These are phyloP conservation scores for Pseudococcus longispinus DNA, from an alignment of 2,888 invertebrate species.

Conservation along the genomic window DNA sequence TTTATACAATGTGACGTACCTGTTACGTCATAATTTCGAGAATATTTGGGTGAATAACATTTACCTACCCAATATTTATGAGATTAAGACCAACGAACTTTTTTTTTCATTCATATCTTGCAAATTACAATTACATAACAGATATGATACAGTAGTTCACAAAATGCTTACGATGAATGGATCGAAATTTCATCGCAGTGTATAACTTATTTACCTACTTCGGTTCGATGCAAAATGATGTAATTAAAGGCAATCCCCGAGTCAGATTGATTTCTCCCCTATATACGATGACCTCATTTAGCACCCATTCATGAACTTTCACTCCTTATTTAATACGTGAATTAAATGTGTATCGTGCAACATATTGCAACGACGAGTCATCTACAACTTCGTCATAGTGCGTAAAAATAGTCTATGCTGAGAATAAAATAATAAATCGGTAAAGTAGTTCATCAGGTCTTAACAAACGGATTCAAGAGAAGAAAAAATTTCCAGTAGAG, in stretches of 20 bases:
- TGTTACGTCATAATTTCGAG: neutral
- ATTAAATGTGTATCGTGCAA: neutral
- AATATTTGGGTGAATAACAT: neutral
- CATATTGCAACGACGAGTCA: neutral
- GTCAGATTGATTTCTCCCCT: neutral
- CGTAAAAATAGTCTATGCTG: neutral
- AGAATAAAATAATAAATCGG: neutral
- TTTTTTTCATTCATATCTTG: neutral
- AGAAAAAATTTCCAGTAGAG: no score
- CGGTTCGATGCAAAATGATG: neutral
- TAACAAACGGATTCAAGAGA: neutral
- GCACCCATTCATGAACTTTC: neutral
- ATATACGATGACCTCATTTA: neutral
- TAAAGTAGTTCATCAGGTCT: neutral
- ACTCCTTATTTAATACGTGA: conserved; percentile 7
- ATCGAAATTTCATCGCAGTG: neutral
- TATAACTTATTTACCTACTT: neutral
- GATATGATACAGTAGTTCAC: neutral
- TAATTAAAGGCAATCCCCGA: neutral
- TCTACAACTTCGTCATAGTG: neutral
- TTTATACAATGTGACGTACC: neutral
- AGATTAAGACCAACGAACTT: neutral
- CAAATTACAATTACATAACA: neutral
- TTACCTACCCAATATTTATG: no score
- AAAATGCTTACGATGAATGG: neutral